phyloP scores from a whole-genome alignment of 2,113 vertebrate species.

The Pangasianodon gigas region DNA sequence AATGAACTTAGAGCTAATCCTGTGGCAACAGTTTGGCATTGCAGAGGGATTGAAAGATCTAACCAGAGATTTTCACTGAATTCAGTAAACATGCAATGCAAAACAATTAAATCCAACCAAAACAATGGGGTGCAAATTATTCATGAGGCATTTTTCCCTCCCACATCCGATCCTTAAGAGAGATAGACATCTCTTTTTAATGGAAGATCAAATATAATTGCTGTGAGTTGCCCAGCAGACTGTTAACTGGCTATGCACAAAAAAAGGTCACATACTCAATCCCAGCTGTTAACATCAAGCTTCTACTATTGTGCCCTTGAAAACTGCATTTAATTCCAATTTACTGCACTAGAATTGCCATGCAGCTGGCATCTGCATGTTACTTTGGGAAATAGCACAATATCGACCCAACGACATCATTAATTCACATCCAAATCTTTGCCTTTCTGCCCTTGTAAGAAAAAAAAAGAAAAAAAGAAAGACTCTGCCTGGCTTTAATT shows the following conservation, averaged over 20 bases:
- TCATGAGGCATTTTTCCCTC: background rate
- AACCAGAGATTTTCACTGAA: background rate
- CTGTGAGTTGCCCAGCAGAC: background rate
- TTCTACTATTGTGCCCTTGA: conserved; percentile 27
- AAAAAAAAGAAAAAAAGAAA: too few species aligned
- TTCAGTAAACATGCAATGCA: background rate
- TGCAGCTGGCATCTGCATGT: conserved; percentile 39
- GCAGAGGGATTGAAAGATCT: background rate
- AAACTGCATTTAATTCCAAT: conserved; percentile 39
- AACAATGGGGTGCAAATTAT: background rate
- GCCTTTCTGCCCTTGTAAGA: background rate
- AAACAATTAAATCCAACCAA: background rate
- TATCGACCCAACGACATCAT: conserved; percentile 20
- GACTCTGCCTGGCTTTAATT: background rate
- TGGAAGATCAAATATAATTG: background rate
- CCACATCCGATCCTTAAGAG: background rate
- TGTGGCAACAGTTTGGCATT: background rate
- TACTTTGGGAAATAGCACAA: conserved; percentile 22
- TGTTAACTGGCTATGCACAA: conserved; percentile 4
- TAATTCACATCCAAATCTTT: conserved; percentile 14
- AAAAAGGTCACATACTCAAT: conserved; percentile 6
- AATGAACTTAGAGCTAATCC: conserved; percentile 5
- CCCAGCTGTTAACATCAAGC: conserved; percentile 22
- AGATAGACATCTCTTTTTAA: conserved; percentile 23
- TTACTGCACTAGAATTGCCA: background rate